Evolutionary conservation across 2,113 vertebrate species (phyloP).

Genomic region (Grantiella picta): DNA sequence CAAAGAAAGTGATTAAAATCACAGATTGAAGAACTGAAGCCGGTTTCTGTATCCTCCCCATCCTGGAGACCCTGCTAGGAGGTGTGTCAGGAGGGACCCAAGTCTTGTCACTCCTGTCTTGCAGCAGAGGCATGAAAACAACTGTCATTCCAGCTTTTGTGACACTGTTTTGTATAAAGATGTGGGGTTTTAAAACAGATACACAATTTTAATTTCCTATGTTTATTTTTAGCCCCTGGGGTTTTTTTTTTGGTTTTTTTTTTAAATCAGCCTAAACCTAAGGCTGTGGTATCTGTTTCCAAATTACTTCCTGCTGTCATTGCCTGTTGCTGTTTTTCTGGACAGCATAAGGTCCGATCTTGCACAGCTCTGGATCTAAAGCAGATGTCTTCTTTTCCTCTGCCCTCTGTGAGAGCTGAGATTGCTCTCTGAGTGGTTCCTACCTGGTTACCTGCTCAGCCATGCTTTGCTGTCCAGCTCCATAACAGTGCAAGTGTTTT

Average conservation of each 20-base stretch:
- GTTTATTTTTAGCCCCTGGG: neutral
- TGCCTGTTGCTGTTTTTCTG: neutral
- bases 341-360: rapidly evolving
- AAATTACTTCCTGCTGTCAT: neutral
- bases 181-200: neutral
- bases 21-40: neutral
- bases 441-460: neutral
- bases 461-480: neutral
- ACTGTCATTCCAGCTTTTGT: neutral
- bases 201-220: neutral
- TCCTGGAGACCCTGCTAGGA: neutral
- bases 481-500: neutral
- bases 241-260: too few relatives aligned
- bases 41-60: neutral
- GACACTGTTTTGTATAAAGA: neutral
- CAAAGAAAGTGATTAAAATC: neutral
- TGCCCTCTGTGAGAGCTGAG: neutral
- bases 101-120: neutral
- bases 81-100: neutral
- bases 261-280: neutral
- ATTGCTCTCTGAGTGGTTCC: neutral
- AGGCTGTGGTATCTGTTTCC: neutral
- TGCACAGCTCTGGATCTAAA: neutral
- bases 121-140: neutral
- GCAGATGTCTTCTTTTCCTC: neutral